Evolutionary conservation across 1,140 invertebrate species (phyloP).

Genomic region (Nixonia krombeini): DNA sequence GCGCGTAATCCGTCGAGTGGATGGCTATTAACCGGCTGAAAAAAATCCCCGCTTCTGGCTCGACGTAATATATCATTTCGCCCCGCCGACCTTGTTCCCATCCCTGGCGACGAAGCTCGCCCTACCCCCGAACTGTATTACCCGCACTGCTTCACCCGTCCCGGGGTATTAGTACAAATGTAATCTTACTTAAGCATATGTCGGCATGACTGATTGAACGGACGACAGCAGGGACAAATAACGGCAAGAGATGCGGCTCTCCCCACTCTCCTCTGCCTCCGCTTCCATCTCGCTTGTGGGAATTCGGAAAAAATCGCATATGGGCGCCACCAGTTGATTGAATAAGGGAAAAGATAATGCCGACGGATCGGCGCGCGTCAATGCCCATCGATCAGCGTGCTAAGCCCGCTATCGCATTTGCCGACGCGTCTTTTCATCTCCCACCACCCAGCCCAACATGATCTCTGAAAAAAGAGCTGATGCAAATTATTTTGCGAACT

Average conservation of each 20-base stretch:
- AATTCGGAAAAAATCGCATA: conserved; percentile 60
- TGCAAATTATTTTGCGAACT: too few species aligned
- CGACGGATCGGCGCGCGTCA: conserved; percentile 52
- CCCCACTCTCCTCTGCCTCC: neutral
- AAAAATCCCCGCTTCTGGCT: conserved; percentile 28
- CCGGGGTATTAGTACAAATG: conserved; percentile 49
- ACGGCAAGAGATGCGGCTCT: conserved; percentile 23
- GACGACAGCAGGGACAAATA: conserved; percentile 60
- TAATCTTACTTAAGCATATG: conserved; percentile 68
- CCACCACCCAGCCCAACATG: neutral
- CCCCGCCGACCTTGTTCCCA: conserved; percentile 6
- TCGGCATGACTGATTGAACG: conserved; percentile 62
- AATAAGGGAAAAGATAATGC: conserved; percentile 38
- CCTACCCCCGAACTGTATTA: conserved; percentile 38
- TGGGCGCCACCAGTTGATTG: conserved; percentile 37
- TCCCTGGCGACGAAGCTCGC: conserved; percentile 1
- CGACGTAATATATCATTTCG: conserved; percentile 50
- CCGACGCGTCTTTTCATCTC: neutral
- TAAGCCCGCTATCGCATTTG: conserved; percentile 39
- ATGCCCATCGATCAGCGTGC: conserved; percentile 49
- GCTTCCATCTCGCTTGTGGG: conserved; percentile 37
- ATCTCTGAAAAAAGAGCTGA: too few species aligned
- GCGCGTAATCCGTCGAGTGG: conserved; percentile 58
- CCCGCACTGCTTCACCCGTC: conserved; percentile 23
- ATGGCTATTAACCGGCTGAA: conserved; percentile 53